Evolutionary conservation across 2,888 invertebrate species (phyloP).

Genomic region (Spisula solida): DNA sequence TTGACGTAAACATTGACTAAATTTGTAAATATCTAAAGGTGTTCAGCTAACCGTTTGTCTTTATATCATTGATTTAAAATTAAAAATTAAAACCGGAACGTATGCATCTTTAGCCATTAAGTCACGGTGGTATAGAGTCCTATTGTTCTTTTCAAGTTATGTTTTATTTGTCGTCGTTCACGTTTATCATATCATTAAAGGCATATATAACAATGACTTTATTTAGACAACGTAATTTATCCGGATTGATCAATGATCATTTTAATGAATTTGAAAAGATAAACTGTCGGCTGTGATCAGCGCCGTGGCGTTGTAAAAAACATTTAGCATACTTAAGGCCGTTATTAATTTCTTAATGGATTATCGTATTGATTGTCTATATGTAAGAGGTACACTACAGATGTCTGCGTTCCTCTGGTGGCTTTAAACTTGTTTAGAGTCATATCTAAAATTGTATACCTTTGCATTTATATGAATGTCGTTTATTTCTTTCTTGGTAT

Average conservation of each 20-base stretch:
- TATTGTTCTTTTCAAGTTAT: neutral
- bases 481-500: no score
- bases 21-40: no score
- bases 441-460: no score
- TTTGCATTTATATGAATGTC: no score
- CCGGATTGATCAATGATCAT: neutral
- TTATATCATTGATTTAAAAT: neutral
- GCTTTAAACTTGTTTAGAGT: no score
- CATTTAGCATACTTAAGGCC: no score
- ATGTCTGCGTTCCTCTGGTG: no score
- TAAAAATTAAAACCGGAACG: neutral
- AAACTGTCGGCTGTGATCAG: neutral
- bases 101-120: neutral
- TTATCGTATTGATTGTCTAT: no score
- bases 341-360: no score
- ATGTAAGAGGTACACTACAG: no score
- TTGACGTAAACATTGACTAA: no score
- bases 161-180: neutral
- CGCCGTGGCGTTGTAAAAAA: neutral
- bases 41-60: neutral
- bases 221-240: constrained; percentile 15
- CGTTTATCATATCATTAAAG: neutral
- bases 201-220: constrained; percentile 9
- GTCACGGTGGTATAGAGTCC: neutral
- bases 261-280: constrained; percentile 9